Evolutionary conservation across 2,113 vertebrate species (phyloP).

Genomic region (Semnornis frantzii): DNA sequence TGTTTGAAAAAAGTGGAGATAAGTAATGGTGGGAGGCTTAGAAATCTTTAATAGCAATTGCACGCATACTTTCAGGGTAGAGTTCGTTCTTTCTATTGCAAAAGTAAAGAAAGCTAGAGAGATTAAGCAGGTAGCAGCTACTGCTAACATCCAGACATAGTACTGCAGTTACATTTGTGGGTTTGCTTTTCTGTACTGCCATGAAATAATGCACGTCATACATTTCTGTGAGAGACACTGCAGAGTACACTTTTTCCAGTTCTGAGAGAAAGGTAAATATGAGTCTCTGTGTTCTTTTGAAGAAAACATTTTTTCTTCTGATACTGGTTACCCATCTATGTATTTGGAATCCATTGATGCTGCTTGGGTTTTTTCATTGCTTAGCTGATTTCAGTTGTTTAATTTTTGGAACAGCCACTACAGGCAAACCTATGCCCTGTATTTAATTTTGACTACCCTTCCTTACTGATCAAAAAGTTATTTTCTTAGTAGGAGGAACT

Average conservation of each 20-base stretch:
- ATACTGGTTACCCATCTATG: not conserved
- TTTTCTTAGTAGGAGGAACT: not conserved
- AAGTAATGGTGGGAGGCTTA: not conserved
- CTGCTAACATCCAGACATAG: not conserved
- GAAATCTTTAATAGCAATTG: not conserved
- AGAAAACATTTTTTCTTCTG: not conserved
- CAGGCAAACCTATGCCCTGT: not conserved
- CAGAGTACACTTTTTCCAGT: not conserved
- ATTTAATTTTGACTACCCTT: not conserved
- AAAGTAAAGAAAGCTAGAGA: not conserved
- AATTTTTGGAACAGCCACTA: not conserved
- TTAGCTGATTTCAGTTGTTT: not conserved
- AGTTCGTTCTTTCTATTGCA: not conserved
- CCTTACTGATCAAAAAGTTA: not conserved
- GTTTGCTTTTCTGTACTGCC: not conserved
- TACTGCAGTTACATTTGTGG: not conserved
- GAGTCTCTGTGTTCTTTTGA: not conserved
- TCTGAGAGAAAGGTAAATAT: not conserved
- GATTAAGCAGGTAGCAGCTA: slow-evolving; percentile 12
- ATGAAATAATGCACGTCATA: not conserved
- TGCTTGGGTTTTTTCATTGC: not conserved
- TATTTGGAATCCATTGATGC: not conserved
- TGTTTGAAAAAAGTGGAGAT: not conserved
- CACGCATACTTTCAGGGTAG: not conserved
- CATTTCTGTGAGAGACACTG: not conserved